phyloP scores from a whole-genome alignment of 2,888 invertebrate genomes.

The Idaea aversata region DNA sequence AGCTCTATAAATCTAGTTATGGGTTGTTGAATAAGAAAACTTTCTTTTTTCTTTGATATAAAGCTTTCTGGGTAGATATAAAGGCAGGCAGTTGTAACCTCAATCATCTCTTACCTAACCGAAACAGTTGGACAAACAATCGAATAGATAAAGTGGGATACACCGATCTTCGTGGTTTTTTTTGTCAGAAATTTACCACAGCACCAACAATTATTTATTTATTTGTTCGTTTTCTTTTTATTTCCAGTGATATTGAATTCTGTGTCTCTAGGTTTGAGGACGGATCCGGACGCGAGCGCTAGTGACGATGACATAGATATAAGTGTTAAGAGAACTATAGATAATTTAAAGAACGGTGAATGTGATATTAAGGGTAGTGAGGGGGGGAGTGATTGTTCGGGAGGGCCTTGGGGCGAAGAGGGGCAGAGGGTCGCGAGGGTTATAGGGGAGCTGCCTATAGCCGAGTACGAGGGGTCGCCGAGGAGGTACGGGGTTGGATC shows the following conservation, averaged over 20 bases:
- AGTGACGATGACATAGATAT: conserved; percentile 76
- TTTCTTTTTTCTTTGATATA: too few species aligned
- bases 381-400: conserved; percentile 57
- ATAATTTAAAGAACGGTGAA: conserved; percentile 76
- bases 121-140: too few species aligned
- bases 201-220: conserved; percentile 13
- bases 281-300: conserved; percentile 70
- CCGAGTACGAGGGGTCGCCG: conserved; percentile 95
- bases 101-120: too few species aligned
- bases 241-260: conserved; percentile 79
- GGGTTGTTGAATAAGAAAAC: too few species aligned
- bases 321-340: conserved; percentile 76
- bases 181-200: neutral
- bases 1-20: too few species aligned
- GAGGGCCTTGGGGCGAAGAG: conserved; percentile 64
- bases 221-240: conserved; percentile 43
- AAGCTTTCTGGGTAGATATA: too few species aligned
- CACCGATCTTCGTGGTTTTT: too few species aligned
- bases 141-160: too few species aligned
- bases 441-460: conserved; percentile 93
- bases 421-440: conserved; percentile 81
- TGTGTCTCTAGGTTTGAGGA: conserved; percentile 78
- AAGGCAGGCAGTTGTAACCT: too few species aligned
- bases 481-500: conserved; percentile 89
- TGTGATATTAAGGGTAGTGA: conserved; percentile 74